These are phyloP conservation scores for Capreolus pygargus DNA, from an alignment of 2,113 vertebrate species.

Conservation along the genomic window DNA sequence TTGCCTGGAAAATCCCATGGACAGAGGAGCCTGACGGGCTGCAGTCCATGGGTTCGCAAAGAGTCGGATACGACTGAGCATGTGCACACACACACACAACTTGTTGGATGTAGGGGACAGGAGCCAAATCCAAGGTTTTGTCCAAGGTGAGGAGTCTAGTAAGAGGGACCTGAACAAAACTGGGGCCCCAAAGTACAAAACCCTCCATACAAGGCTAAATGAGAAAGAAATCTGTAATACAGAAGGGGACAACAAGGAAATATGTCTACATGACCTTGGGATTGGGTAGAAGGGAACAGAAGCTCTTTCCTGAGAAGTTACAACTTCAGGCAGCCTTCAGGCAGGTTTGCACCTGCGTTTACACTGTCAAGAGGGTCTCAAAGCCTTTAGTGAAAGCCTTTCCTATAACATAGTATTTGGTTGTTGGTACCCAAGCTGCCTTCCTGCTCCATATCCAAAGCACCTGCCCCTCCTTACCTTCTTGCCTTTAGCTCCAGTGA, in stretches of 20 bases:
- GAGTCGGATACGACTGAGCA: neutral
- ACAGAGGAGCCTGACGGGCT: neutral
- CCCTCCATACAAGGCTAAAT: neutral
- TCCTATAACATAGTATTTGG: neutral
- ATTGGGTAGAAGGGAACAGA: neutral
- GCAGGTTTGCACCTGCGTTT: neutral
- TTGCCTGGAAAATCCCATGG: neutral
- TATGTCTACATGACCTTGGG: neutral
- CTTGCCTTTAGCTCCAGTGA: neutral
- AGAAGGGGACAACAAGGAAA: neutral
- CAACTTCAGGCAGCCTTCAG: neutral
- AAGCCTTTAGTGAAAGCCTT: neutral
- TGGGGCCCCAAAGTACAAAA: neutral
- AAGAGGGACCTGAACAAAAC: neutral
- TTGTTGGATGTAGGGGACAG: neutral
- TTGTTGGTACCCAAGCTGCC: neutral
- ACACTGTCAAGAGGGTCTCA: neutral
- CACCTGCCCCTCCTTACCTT: neutral
- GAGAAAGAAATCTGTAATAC: neutral
- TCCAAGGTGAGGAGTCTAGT: neutral
- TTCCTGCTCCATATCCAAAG: neutral
- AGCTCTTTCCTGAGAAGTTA: neutral
- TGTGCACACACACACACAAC: neutral
- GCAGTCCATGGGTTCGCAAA: neutral
- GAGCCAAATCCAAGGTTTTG: neutral